Percentiles rank a stretch among this genome's conserved stretches.
Evolutionary conservation across 2,888 invertebrate species (phyloP).

Genomic region (Pachymerium ferrugineum): DNA sequence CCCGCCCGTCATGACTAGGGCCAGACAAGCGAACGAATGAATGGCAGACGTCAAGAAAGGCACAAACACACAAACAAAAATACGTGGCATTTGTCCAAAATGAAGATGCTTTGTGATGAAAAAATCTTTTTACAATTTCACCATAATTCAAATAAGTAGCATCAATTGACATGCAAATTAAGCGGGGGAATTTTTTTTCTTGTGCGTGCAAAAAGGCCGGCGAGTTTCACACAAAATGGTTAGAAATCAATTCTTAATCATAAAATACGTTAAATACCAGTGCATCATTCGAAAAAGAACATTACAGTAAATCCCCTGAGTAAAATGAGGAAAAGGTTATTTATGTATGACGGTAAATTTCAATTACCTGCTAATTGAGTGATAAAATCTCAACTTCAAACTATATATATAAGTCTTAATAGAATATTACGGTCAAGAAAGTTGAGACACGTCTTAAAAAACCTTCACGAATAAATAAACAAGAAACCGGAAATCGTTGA

Average conservation of each 20-base stretch:
- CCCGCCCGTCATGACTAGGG: slow-evolving; percentile 11
- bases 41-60: slow-evolving; percentile 18
- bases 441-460: too few species aligned
- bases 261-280: not conserved
- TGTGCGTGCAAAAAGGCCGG: not conserved
- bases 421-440: not conserved
- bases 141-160: not conserved
- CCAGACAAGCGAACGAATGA: slow-evolving; percentile 5
- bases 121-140: slow-evolving; percentile 2
- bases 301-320: slow-evolving; percentile 1
- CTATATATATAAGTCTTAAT: slow-evolving; percentile 3
- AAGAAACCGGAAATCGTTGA: too few species aligned
- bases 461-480: too few species aligned
- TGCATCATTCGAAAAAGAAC: slow-evolving; percentile 1
- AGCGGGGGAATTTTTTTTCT: not conserved
- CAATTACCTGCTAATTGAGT: slow-evolving; percentile 25
- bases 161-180: slow-evolving; percentile 20
- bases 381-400: slow-evolving; percentile 15
- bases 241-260: not conserved
- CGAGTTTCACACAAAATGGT: not conserved
- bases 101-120: not conserved
- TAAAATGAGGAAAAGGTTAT: slow-evolving; percentile 22
- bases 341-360: slow-evolving; percentile 15
- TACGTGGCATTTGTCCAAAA: slow-evolving; percentile 11
- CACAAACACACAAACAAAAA: slow-evolving; percentile 25